Conservation (phyloP, 2,797 vertebrate species). For the Cichlasoma orientale region DNA sequence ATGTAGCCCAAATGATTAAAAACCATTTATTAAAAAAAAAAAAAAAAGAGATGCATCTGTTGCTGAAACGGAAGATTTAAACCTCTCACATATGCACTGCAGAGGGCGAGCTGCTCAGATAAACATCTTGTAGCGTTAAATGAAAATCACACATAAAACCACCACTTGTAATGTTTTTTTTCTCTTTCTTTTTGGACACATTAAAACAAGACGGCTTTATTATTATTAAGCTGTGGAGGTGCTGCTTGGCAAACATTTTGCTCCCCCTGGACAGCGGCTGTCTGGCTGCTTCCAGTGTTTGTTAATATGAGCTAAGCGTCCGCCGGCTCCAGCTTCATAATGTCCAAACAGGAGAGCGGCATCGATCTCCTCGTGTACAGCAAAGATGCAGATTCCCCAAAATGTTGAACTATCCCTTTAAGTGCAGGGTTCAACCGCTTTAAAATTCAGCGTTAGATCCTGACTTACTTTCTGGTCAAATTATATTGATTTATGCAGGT, state of each 20-base stretch:
- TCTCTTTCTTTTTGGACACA: not conserved
- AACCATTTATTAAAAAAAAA: too few species aligned
- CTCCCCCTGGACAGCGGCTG: not conserved
- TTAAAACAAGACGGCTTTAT: not conserved
- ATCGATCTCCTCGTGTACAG: not conserved
- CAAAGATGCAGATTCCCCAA: not conserved
- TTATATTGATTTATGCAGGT: conserved; percentile 12
- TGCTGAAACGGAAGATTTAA: not conserved
- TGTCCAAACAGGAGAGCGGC: not conserved
- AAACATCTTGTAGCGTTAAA: not conserved
- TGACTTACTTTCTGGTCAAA: not conserved
- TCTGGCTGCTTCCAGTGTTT: not conserved
- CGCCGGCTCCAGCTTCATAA: not conserved
- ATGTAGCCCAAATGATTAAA: not conserved
- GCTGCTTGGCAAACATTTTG: not conserved
- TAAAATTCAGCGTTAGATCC: not conserved
- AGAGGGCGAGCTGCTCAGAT: not conserved
- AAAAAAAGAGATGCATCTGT: not conserved
- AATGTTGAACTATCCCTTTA: not conserved
- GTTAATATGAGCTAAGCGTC: not conserved
- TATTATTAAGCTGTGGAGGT: rapidly evolving
- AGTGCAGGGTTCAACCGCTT: not conserved
- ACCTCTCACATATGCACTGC: not conserved
- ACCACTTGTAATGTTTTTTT: not conserved
- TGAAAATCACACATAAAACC: not conserved